A percentile compares a stretch with the other conserved stretches of the same genome.
phyloP scores from a whole-genome alignment of 2,888 invertebrate genomes.

The Parnassius glacialis region DNA sequence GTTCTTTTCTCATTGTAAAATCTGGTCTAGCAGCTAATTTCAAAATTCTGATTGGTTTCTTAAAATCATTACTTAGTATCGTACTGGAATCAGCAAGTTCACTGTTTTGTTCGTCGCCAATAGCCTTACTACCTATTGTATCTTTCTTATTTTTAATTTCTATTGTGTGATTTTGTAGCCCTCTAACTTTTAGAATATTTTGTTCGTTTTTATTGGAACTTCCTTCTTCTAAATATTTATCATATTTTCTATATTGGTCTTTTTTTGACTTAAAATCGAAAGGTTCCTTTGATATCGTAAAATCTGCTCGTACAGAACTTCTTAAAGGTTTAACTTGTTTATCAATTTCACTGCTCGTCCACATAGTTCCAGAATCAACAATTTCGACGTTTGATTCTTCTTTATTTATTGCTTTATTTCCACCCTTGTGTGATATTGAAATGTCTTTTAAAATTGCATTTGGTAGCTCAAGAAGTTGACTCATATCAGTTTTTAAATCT shows the following conservation, averaged over 20 bases:
- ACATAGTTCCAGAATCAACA: constrained; percentile 32
- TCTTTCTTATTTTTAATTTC: no score
- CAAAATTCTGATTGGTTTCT: constrained; percentile 15
- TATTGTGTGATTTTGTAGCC: no score
- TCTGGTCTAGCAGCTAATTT: constrained; percentile 9
- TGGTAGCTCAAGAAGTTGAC: constrained; percentile 56
- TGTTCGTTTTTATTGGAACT: neutral
- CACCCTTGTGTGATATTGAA: constrained; percentile 53
- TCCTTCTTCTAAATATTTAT: constrained; percentile 32
- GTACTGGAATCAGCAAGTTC: neutral
- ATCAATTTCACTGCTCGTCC: constrained; percentile 27
- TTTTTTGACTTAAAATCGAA: constrained; percentile 44
- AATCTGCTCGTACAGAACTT: constrained; percentile 32
- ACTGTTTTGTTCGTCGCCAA: no score
- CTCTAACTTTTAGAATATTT: neutral
- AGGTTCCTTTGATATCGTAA: constrained; percentile 34
- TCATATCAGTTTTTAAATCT: constrained; percentile 82
- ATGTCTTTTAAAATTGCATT: constrained; percentile 63
- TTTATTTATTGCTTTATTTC: constrained; percentile 17
- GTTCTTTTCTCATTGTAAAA: constrained; percentile 18
- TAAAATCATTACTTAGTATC: neutral
- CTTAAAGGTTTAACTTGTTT: constrained; percentile 24
- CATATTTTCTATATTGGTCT: constrained; percentile 40
- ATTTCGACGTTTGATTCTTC: constrained; percentile 15
- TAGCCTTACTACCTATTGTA: no score